Conservation (phyloP, 1,140 invertebrate genomes). For the Calosoma granatense region DNA sequence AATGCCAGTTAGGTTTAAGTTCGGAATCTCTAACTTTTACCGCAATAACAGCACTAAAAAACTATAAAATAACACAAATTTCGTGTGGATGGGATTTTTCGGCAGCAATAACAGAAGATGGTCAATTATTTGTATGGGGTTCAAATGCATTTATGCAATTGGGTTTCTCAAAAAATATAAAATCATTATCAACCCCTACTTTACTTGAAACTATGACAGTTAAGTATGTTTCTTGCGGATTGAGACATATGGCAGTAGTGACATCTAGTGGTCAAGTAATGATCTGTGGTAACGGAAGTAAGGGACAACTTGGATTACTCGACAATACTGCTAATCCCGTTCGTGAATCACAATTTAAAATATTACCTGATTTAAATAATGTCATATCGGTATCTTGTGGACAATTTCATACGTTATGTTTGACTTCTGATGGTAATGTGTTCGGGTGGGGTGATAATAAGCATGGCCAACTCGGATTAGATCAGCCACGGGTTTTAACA, state of each 20-base stretch:
- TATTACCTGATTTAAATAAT: constrained; percentile 42
- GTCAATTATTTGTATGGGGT: constrained; percentile 61
- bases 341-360: background rate
- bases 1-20: constrained; percentile 61
- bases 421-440: constrained; percentile 44
- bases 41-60: constrained; percentile 41
- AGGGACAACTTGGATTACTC: constrained; percentile 52
- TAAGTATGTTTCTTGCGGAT: constrained; percentile 42
- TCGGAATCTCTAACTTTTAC: constrained; percentile 41
- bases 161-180: constrained; percentile 45
- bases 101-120: constrained; percentile 50
- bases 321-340: constrained; percentile 23
- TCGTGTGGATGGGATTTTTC: constrained; percentile 65
- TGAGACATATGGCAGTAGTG: constrained; percentile 57
- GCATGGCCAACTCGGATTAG: constrained; percentile 53
- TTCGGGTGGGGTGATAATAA: constrained; percentile 67
- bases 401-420: constrained; percentile 58
- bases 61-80: constrained; percentile 45
- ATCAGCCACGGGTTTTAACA: constrained; percentile 40
- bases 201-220: constrained; percentile 30
- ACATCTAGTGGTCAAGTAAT: constrained; percentile 50
- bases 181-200: constrained; percentile 35
- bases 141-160: constrained; percentile 65
- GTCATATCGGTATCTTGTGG: constrained; percentile 54
- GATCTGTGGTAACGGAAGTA: constrained; percentile 48